phyloP scores from a whole-genome alignment of 2,797 vertebrate genomes.

The Arrhamphus sclerolepis region DNA sequence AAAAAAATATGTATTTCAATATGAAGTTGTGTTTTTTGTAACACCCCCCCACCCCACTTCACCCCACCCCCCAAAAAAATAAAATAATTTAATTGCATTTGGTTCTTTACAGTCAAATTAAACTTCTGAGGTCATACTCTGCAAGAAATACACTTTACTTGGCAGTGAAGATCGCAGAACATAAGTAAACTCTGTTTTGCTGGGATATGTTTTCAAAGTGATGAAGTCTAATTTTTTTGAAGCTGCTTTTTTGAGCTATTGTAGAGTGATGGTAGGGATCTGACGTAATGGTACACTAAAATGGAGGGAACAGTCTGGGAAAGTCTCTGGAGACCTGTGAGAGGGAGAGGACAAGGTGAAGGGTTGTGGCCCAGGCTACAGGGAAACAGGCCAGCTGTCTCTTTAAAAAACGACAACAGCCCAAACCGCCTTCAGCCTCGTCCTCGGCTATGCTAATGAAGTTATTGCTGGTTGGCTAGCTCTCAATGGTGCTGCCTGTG shows the following conservation, averaged over 20 bases:
- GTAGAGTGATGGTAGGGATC: constrained; percentile 17
- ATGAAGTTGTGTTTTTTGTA: too few species aligned
- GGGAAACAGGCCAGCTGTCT: constrained; percentile 81
- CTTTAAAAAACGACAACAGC: constrained; percentile 85
- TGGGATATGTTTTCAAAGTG: neutral
- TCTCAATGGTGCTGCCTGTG: constrained; percentile 58
- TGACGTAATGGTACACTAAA: constrained; percentile 64
- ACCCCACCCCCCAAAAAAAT: too few species aligned
- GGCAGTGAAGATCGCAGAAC: neutral
- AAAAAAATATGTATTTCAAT: too few species aligned
- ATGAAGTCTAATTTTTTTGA: neutral
- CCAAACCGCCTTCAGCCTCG: constrained; percentile 64
- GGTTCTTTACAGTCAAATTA: neutral
- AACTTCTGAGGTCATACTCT: neutral
- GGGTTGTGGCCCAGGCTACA: constrained; percentile 69
- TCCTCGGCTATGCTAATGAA: constrained; percentile 79
- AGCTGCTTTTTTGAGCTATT: constrained; percentile 12
- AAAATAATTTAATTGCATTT: neutral
- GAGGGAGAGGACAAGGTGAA: constrained; percentile 76
- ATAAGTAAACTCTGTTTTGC: neutral
- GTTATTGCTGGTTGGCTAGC: constrained; percentile 81
- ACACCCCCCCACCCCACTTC: too few species aligned
- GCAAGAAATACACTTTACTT: constrained; percentile 3
- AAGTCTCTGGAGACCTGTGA: constrained; percentile 67
- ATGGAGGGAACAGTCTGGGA: constrained; percentile 74